Percentiles rank a stretch among this genome's conserved stretches.
Evolutionary conservation across 1,140 invertebrate species (phyloP).

Genomic region (Drosophila truncata): DNA sequence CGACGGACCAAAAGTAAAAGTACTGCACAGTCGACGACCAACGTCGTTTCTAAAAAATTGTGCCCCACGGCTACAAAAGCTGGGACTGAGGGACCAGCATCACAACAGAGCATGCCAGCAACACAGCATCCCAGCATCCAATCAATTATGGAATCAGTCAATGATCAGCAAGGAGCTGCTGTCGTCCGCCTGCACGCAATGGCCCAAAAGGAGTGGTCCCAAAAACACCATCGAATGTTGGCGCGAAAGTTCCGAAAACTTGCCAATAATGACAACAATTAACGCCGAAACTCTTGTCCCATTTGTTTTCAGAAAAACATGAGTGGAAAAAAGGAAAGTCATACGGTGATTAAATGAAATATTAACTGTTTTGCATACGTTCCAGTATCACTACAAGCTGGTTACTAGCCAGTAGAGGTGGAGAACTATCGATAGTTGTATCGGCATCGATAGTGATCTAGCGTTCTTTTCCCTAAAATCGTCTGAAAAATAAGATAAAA

Average conservation of each 20-base stretch:
- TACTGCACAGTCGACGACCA: constrained; percentile 35
- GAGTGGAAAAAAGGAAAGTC: constrained; percentile 3
- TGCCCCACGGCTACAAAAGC: constrained; percentile 52
- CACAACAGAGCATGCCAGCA: neutral
- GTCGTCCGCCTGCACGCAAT: constrained; percentile 65
- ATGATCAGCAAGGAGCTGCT: constrained; percentile 70
- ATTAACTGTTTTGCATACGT: neutral
- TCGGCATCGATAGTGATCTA: too few relatives aligned
- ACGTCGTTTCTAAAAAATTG: constrained; percentile 73
- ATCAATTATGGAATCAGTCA: constrained; percentile 81
- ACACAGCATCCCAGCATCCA: constrained; percentile 30
- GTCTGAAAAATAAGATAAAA: too few relatives aligned
- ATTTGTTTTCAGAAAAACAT: constrained; percentile 4
- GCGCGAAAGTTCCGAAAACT: constrained; percentile 56
- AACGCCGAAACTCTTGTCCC: constrained; percentile 46
- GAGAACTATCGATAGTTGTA: too few relatives aligned
- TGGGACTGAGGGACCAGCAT: constrained; percentile 2
- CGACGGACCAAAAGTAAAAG: constrained; percentile 65
- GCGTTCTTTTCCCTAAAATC: too few relatives aligned
- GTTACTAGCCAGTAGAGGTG: too few relatives aligned
- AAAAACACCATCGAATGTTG: constrained; percentile 4
- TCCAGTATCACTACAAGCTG: neutral
- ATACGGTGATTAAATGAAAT: too few relatives aligned
- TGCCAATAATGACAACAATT: constrained; percentile 69
- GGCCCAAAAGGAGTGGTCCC: constrained; percentile 20